These are phyloP conservation scores for Agrochola circellaris DNA, from an alignment of 2,888 invertebrate species.

Conservation along the genomic window DNA sequence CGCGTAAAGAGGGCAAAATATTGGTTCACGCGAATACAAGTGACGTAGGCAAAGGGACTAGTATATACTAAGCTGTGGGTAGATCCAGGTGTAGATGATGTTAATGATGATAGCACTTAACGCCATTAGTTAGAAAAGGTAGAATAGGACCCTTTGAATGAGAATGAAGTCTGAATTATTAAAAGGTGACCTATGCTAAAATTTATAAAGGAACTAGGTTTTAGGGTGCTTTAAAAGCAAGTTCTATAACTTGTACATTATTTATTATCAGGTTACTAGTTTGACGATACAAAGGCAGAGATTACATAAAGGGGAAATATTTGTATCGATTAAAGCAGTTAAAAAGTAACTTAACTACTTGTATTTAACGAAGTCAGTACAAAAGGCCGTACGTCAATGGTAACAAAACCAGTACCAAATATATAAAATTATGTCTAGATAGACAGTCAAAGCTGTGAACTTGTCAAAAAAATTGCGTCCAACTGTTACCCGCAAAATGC, in stretches of 20 bases:
- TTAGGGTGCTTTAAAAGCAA: not conserved
- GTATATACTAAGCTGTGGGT: constrained; percentile 22
- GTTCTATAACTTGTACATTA: not conserved
- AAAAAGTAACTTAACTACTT: too few species aligned
- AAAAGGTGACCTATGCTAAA: constrained; percentile 4
- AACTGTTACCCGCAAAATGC: too few species aligned
- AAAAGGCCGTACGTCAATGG: too few species aligned
- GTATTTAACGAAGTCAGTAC: too few species aligned
- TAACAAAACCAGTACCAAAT: too few species aligned
- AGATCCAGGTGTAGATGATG: constrained; percentile 47
- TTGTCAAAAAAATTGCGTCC: too few species aligned
- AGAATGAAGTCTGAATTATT: constrained; percentile 37
- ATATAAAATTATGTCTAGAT: too few species aligned
- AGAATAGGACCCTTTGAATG: constrained; percentile 30
- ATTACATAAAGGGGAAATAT: not conserved
- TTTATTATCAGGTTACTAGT: not conserved
- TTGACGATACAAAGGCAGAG: not conserved
- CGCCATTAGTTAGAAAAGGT: constrained; percentile 51
- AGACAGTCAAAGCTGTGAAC: too few species aligned
- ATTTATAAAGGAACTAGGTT: constrained; percentile 20
- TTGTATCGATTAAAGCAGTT: too few species aligned
- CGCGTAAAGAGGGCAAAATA: constrained; percentile 44
- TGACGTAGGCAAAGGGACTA: constrained; percentile 20
- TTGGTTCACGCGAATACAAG: constrained; percentile 19
- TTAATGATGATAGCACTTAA: constrained; percentile 53